A percentile compares a stretch with the other conserved stretches of the same genome.
Evolutionary conservation across 2,113 vertebrate species (phyloP).

Genomic region (Platysternon megacephalum): DNA sequence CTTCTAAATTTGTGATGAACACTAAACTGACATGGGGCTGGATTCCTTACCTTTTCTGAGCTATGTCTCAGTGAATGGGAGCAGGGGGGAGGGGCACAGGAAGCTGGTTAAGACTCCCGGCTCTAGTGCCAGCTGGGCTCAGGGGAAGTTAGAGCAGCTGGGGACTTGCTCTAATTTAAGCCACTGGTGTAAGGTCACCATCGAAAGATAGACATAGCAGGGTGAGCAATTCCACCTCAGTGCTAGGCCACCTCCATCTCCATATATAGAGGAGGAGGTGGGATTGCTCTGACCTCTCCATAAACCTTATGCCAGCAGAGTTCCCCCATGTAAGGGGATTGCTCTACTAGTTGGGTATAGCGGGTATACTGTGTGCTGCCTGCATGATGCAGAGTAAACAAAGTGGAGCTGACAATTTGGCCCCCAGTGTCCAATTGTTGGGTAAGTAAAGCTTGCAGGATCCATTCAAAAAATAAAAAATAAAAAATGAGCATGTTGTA

Average conservation of each 20-base stretch:
- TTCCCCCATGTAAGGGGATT: neutral
- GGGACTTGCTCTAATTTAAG: conserved; percentile 19
- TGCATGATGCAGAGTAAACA: neutral
- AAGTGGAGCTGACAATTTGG: neutral
- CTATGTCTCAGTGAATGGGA: neutral
- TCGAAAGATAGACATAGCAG: neutral
- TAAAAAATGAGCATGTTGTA: neutral
- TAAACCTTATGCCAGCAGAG: neutral
- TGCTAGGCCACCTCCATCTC: neutral
- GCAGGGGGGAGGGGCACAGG: neutral
- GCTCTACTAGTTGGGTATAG: neutral
- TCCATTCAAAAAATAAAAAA: neutral
- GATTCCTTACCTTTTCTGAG: conserved; percentile 34
- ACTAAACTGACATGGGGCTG: neutral
- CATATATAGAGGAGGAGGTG: neutral
- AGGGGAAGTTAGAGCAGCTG: conserved; percentile 15
- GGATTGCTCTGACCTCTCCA: neutral
- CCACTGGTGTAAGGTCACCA: neutral
- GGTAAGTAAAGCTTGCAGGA: neutral
- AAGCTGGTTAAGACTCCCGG: conserved; percentile 25
- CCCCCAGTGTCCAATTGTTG: neutral
- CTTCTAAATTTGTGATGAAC: conserved; percentile 10
- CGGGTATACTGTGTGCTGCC: neutral
- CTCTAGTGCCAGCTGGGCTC: conserved; percentile 46
- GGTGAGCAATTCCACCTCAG: neutral